Evolutionary conservation across 2,797 vertebrate species (phyloP).

Genomic region (Sebastes hubbsi): DNA sequence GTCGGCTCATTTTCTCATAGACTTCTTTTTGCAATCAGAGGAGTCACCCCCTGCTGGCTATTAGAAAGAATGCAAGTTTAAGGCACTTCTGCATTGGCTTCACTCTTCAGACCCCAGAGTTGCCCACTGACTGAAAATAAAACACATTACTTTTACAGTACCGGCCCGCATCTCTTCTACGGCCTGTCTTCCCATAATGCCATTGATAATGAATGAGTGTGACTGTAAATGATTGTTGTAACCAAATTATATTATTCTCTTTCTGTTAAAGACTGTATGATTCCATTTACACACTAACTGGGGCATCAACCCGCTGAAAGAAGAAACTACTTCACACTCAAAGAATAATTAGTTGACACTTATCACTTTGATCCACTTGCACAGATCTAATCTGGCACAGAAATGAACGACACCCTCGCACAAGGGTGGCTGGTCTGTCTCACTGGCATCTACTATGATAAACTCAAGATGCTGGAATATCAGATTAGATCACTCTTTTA

Average conservation of each 20-base stretch:
- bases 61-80: too few relatives aligned
- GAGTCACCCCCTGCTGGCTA: too few relatives aligned
- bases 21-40: too few relatives aligned
- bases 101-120: fast-evolving
- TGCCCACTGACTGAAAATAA: neutral
- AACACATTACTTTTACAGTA: neutral
- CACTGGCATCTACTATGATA: conserved; percentile 39
- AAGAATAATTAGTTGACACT: conserved; percentile 56
- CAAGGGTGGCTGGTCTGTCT: conserved; percentile 38
- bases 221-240: conserved; percentile 14
- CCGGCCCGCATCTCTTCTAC: neutral
- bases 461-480: conserved; percentile 47
- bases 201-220: conserved; percentile 27
- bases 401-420: conserved; percentile 22
- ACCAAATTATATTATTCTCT: conserved; percentile 8
- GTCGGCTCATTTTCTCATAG: too few relatives aligned
- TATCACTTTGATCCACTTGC: conserved; percentile 53
- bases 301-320: conserved; percentile 35
- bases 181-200: neutral
- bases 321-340: conserved; percentile 38
- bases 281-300: conserved; percentile 33
- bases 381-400: conserved; percentile 45
- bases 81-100: fast-evolving
- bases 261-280: conserved; percentile 16
- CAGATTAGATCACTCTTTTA: conserved; percentile 60